These are phyloP conservation scores for Philereme transversata DNA, from an alignment of 2,888 invertebrate genomes.

Conservation along the genomic window DNA sequence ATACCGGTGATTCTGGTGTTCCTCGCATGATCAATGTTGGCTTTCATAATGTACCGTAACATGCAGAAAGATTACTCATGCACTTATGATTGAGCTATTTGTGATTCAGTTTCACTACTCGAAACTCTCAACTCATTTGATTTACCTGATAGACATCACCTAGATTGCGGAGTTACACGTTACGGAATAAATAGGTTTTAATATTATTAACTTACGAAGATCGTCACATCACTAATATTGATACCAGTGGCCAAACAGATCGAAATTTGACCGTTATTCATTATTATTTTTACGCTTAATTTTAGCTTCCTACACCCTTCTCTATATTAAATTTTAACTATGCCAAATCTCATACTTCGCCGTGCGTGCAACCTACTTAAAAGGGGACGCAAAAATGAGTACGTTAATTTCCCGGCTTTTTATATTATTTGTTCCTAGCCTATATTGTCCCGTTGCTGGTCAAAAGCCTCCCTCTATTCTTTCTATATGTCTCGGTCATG, in stretches of 20 bases:
- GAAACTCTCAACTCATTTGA: slow-evolving; percentile 45
- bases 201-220: slow-evolving; percentile 38
- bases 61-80: slow-evolving; percentile 64
- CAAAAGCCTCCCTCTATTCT: too few species aligned
- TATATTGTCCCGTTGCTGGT: too few species aligned
- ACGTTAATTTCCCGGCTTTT: too few species aligned
- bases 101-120: slow-evolving; percentile 48
- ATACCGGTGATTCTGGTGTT: slow-evolving; percentile 51
- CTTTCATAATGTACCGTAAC: slow-evolving; percentile 48
- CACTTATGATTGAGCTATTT: slow-evolving; percentile 51
- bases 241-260: neutral
- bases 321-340: too few species aligned
- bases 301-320: too few species aligned
- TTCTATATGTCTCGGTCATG: too few species aligned
- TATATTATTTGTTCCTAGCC: too few species aligned
- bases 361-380: too few species aligned
- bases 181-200: slow-evolving; percentile 37
- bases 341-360: too few species aligned
- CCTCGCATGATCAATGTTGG: slow-evolving; percentile 45
- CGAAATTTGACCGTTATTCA: too few species aligned
- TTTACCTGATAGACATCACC: slow-evolving; percentile 64
- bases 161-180: slow-evolving; percentile 51
- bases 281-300: too few species aligned
- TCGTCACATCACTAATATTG: slow-evolving; percentile 41
- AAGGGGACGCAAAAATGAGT: too few species aligned